Evolutionary conservation across 92 coral and sea anemone species (phyloP), one percentile per base, ranked within the genome.

Genomic region (Palythoa grandiflora): DNA sequence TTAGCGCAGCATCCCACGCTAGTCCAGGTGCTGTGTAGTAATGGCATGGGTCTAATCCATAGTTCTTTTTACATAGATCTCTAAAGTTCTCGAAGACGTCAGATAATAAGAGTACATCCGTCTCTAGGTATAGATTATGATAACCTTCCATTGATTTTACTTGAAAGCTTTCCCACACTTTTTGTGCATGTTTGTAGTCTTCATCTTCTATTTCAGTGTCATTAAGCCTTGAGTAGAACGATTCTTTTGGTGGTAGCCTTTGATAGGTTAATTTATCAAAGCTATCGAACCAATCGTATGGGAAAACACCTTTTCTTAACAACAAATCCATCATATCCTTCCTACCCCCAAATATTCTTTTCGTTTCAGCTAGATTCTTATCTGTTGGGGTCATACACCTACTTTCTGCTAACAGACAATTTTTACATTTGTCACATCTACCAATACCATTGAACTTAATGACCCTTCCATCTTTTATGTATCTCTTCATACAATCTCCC

Each of bases 271-370:
- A 39, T 59, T 81, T 81, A 36, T 81, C 75, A 17, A 53, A 40
- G 44, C 55, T 44, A 52, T 83, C 87, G 17, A 81, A 16, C 21
- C 37, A 81, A 36, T 81, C 86, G 68, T 81, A 83, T 36, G 84
- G 53, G 38, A 19, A 52, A 5, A 79, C 84, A 0, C 70, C 37
- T 55, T 52, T 52, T n/a, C 39, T 16, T 14, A 38, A 8, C 47
- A 13, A 40, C 47, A 40, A 40, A 40, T 40, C 47, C 47, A 40
- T 20, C 13, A 10, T 39, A 15, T 19, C 39, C 51, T 48, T 63
- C n/a, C 63, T 55, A 10, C 28, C 20, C 3, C 38, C 21, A 65
- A 15, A 65, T 6, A 15, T 0, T 15, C 15, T 2, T 9, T 65
- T 65, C 28, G 9, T 65, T 19, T 16, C 7, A 65, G 2, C 2